Conservation (phyloP, 1,140 invertebrate genomes). For the Drosophila murphyi region DNA sequence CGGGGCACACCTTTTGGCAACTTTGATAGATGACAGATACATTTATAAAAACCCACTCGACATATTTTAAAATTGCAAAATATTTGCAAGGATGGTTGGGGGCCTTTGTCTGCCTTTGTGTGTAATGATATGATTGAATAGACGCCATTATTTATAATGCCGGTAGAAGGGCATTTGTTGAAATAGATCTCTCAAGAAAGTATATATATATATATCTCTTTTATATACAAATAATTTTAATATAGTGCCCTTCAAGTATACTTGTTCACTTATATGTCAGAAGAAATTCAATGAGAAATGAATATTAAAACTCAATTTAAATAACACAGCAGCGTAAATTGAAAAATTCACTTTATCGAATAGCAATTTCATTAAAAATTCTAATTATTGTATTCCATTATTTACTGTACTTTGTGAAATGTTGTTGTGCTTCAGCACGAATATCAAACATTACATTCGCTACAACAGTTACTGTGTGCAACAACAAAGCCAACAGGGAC, state of each 20-base stretch:
- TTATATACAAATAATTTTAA: not conserved
- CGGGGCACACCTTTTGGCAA: slow-evolving; percentile 12
- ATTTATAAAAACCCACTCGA: slow-evolving; percentile 35
- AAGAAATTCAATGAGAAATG: too few relatives aligned
- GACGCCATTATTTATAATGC: slow-evolving; percentile 33
- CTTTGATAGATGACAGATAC: slow-evolving; percentile 52
- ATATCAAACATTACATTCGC: slow-evolving; percentile 27
- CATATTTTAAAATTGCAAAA: slow-evolving; percentile 41
- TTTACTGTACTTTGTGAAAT: not conserved
- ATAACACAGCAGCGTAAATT: not conserved
- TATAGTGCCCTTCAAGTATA: too few relatives aligned
- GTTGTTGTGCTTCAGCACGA: not conserved
- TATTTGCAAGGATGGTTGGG: slow-evolving; percentile 13
- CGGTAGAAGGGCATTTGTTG: not conserved
- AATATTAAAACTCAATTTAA: not conserved
- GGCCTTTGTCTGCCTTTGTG: not conserved
- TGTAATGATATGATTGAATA: slow-evolving; percentile 47
- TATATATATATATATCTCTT: not conserved
- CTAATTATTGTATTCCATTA: slow-evolving; percentile 11
- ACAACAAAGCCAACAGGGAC: slow-evolving; percentile 32
- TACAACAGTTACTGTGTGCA: slow-evolving; percentile 12
- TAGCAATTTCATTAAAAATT: too few relatives aligned
- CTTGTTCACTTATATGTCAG: too few relatives aligned
- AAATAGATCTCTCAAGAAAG: not conserved
- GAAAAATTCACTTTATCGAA: too few relatives aligned